Conservation (phyloP, 2,888 invertebrate species). For the Trichogramma evanescens region DNA sequence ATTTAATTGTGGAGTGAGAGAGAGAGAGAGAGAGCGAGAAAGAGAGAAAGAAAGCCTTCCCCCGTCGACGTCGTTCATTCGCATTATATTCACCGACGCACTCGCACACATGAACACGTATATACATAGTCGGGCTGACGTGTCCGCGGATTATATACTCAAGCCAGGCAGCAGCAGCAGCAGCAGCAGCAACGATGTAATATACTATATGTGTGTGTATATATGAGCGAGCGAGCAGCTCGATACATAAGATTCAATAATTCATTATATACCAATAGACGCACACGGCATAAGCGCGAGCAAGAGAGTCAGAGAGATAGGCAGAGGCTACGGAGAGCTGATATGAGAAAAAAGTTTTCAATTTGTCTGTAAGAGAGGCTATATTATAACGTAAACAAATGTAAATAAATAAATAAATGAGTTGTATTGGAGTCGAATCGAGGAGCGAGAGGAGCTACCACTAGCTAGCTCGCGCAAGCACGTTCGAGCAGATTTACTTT, state of each 20-base stretch:
- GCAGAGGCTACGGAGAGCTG: too few relatives aligned
- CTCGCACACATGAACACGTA: background rate
- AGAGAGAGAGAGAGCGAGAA: too few relatives aligned
- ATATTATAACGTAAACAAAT: background rate
- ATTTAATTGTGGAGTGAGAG: conserved; percentile 23
- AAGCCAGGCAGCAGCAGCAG: too few relatives aligned
- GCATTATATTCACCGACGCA: conserved; percentile 17
- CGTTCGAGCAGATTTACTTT: too few relatives aligned
- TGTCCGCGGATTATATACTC: conserved; percentile 11
- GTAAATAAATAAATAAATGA: conserved; percentile 7
- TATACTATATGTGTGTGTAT: background rate
- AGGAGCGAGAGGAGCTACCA: background rate
- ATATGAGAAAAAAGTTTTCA: too few relatives aligned
- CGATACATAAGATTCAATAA: conserved; percentile 6
- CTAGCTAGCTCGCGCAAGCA: too few relatives aligned
- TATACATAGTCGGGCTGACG: conserved; percentile 11
- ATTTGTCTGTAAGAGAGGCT: too few relatives aligned
- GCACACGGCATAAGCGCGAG: too few relatives aligned
- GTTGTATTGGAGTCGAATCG: background rate
- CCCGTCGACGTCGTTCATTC: background rate
- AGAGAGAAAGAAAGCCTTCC: too few relatives aligned
- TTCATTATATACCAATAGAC: conserved; percentile 1
- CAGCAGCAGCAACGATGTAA: background rate
- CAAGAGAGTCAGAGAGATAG: too few relatives aligned
- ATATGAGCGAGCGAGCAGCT: background rate